Evolutionary conservation across 2,888 invertebrate genomes (phyloP), one percentile per base, ranked within the genome.

Genomic region (Rutpela maculata): DNA sequence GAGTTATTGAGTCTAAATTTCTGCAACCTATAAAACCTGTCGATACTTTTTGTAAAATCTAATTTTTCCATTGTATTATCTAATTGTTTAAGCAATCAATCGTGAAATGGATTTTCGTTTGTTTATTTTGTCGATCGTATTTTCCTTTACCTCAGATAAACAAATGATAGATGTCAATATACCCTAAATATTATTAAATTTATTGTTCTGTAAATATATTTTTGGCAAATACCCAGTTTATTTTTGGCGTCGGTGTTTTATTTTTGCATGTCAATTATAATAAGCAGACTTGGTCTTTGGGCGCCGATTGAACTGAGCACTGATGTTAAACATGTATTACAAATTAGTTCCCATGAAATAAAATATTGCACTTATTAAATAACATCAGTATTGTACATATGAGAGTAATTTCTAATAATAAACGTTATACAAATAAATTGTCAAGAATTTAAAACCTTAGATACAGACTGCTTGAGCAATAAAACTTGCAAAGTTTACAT

Each of bases 321-420:
- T 68, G 67, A 68, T 68, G 56, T 68, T 50, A 68, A 68, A 55
- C 67, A 68, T 67, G 22, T 31, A 26, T 68, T 56, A n/a, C n/a
- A 26, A n/a, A 26, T 26, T 68, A 19, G 17, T 68, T 68, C 67
- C 55, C 67, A 68, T 68, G 55, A 22, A 50, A 26, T n/a, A n/a
- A 67, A 55, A 19, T 67, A 43, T 50, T 67, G 50, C 62, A 62
- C 62, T 62, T 62, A 62, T 50, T 50, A 50, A 22, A 60, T 26
- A 22, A 26, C 26, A 22, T 60, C 4, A 26, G 19, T 60, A 31
- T 26, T 26, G 31, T 50, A 50, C 50, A 50, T 50, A 50, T 50
- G 50, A 50, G n/a, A 12, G 22, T 68, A 68, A 68, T 56, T 19
- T 56, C 67, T 55, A 68, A 68, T 68, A 50, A 50, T 68, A 68